These are phyloP conservation scores for Tragelaphus buxtoni DNA, from an alignment of 2,113 vertebrate genomes.

Conservation along the genomic window DNA sequence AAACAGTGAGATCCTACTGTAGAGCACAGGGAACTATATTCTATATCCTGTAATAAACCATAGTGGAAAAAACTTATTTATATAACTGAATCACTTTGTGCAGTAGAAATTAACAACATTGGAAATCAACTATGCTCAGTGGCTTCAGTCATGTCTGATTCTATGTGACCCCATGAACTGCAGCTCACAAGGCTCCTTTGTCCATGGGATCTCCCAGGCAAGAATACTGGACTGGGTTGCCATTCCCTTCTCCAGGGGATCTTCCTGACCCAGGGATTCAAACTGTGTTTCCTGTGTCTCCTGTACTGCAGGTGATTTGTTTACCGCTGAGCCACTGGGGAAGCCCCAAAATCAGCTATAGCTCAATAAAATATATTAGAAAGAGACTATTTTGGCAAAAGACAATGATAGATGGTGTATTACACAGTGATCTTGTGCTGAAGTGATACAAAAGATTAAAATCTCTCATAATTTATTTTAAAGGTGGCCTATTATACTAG, in stretches of 20 bases:
- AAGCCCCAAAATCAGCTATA: rapidly evolving
- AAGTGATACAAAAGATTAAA: background rate
- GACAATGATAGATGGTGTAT: background rate
- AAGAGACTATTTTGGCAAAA: background rate
- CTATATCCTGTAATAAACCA: background rate
- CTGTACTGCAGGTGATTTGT: background rate
- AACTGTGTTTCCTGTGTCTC: background rate
- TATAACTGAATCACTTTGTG: background rate
- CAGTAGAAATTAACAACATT: background rate
- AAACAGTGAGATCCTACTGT: background rate
- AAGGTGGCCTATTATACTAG: background rate
- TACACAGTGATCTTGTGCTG: background rate
- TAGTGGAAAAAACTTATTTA: background rate
- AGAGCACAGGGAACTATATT: background rate
- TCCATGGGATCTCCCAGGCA: background rate
- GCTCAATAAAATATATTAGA: background rate
- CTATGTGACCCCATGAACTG: background rate
- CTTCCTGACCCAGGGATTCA: background rate
- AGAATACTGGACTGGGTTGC: background rate
- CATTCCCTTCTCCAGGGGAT: background rate
- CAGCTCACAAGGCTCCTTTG: background rate
- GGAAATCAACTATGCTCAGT: background rate
- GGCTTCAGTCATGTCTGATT: background rate
- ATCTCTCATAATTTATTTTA: background rate
- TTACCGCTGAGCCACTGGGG: background rate